Base-by-base conservation (phyloP, 2,888 invertebrate species). In the Cremastinae sp. region DNA sequence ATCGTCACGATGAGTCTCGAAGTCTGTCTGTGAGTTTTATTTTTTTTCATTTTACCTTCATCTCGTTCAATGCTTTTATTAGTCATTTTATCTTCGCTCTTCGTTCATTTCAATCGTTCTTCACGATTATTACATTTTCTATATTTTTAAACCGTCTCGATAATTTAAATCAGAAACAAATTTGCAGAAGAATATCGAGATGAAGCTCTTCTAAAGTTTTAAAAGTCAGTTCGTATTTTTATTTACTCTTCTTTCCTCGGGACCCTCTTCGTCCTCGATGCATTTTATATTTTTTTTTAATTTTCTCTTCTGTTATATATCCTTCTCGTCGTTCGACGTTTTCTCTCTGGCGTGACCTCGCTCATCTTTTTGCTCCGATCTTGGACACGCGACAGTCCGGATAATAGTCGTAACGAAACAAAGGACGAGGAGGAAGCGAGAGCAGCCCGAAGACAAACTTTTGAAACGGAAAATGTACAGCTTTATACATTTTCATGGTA, bases 211-310 rank as follows among this genome's bases (percentile, higher is more conserved):
- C n/a, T n/a, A n/a, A 78, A 77, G 76, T 78, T 76, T 82, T 79
- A 78, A 74, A 73, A 78, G 78, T 78, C 78, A 78, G 76, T 75
- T 71, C 78, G n/a, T 79, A 78, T 78, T 76, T 16, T 41, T 5
- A 28, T 16, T 71, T 77, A 49, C 22, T 22, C 56, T 20, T 74
- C 74, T 53, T 20, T 65, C 47, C 16, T 59, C 55, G 49, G 18
- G 43, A 55, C 39, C 43, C 39, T 75, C n/a, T 28, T 28, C 28
- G 5, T 28, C 2, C 2, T 28, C 5, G 28, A 28, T 28, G 28
- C 28, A 28, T 28, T 28, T 28, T 28, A 3, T 28, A 28, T 5
- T 2, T 28, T 2, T 28, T 28, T 28, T 28, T 28, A 28, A 12
- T 39, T 59, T n/a, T 51, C 47, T 59, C n/a, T 22, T 22, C n/a